A percentile compares a stretch with the other conserved stretches of the same genome.
Conservation (phyloP, 2,113 vertebrate genomes). For the Oostethus manadensis region DNA sequence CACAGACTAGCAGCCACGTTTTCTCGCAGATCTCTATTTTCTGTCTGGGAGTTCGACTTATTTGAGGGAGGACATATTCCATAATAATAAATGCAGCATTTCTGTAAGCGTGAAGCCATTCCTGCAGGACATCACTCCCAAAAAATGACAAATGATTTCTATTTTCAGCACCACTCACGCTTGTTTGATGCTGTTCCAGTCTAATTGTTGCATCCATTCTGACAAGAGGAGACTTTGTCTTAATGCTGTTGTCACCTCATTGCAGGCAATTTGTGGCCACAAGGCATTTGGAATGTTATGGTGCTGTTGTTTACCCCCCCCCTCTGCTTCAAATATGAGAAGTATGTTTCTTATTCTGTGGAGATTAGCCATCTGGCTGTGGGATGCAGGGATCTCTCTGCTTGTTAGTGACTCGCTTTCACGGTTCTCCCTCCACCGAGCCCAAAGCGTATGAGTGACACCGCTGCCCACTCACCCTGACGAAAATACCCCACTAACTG, state of each 20-base stretch:
- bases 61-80: slow-evolving; percentile 9
- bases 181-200: slow-evolving; percentile 44
- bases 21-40: neutral
- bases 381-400: slow-evolving; percentile 55
- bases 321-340: slow-evolving; percentile 43
- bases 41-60: neutral
- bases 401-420: slow-evolving; percentile 68
- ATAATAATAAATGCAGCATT: neutral
- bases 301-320: slow-evolving; percentile 1
- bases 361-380: slow-evolving; percentile 67
- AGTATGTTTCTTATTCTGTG: slow-evolving; percentile 54
- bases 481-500: slow-evolving; percentile 64
- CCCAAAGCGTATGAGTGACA: slow-evolving; percentile 65
- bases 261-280: slow-evolving; percentile 40
- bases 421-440: slow-evolving; percentile 59
- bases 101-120: slow-evolving; percentile 28
- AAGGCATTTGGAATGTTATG: slow-evolving; percentile 45
- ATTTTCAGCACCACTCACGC: slow-evolving; percentile 40
- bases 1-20: no score
- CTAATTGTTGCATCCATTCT: slow-evolving; percentile 52
- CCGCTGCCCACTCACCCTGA: slow-evolving; percentile 64
- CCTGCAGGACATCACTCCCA: slow-evolving; percentile 18
- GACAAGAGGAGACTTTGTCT: slow-evolving; percentile 40
- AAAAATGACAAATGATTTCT: slow-evolving; percentile 54
- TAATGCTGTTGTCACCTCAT: slow-evolving; percentile 46